Evolutionary conservation across 2,797 vertebrate species (phyloP), one percentile per base, ranked within the genome.

Genomic region (Squalus acanthias): DNA sequence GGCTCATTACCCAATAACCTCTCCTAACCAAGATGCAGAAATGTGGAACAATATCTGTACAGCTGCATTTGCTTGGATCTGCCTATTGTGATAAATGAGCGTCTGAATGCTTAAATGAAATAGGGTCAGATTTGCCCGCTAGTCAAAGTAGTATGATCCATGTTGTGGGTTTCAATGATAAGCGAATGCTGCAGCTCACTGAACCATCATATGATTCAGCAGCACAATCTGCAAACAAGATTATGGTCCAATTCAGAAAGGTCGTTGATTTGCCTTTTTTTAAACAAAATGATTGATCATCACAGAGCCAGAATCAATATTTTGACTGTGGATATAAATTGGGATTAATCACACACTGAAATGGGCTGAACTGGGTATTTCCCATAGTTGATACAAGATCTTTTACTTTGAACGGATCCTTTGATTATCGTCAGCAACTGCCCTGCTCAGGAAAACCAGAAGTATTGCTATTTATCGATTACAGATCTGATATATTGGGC

Each of bases 221-320:
- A 69, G 17, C n/a, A 93, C 63, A 93, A 69, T 93, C 65, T 69
- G 17, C 91, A 93, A 46, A 46, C 20, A 93, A 39, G 33, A 67
- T 93, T 93, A 93, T 93, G n/a, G n/a, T 93, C n/a, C 57, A 93
- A 67, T 93, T 63, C 29, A 65, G 12, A 93, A 39, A 24, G 63
- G 65, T 93, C 39, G 65, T 69, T 93, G 91, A 65, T 93, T 93
- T 24, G 20, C 8, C 63, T 93, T 69, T 46, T 92, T 8, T 69
- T 39, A 67, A 92, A 67, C 60, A n/a, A 93, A 93, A 69, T 93
- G 91, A 93, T 93, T 93, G 63, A 93, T 93, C 91, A 93, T 91
- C 91, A 69, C n/a, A 24, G 65, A 93, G n/a, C n/a, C 65, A 26
- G 46, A 69, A 93, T 93, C 91, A 93, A 93, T 93, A 67, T 69